Conservation (phyloP, 2,113 vertebrate genomes). For the Hyperopisus bebe region DNA sequence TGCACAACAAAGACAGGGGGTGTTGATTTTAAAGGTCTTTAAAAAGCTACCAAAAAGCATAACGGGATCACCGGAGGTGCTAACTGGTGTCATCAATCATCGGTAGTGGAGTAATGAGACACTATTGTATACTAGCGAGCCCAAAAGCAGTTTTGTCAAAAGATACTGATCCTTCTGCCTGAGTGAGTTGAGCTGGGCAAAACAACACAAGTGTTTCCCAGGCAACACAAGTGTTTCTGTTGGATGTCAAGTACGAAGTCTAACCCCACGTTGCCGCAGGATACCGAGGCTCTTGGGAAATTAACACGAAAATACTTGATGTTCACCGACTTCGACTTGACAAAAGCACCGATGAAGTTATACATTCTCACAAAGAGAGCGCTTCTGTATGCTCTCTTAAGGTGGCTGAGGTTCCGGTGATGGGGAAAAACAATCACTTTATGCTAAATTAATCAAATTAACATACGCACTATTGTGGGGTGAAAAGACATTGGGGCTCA, state of each 20-base stretch:
- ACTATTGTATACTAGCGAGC: not conserved
- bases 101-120: not conserved
- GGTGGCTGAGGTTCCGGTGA: not conserved
- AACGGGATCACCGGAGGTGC: not conserved
- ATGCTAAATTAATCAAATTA: not conserved
- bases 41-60: not conserved
- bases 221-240: not conserved
- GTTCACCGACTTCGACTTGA: not conserved
- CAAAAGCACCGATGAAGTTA: constrained; percentile 1
- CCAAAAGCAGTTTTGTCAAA: not conserved
- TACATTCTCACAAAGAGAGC: constrained; percentile 3
- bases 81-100: not conserved
- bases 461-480: not conserved
- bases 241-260: not conserved
- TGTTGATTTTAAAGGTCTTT: not conserved
- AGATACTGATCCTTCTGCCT: not conserved
- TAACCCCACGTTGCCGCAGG: not conserved
- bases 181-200: not conserved
- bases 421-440: not conserved
- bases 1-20: not conserved
- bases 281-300: not conserved
- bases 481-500: not conserved
- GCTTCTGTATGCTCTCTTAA: not conserved
- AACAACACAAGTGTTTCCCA: not conserved
- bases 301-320: constrained; percentile 8